Base-by-base conservation (phyloP, 2,113 vertebrate species). In the Myotis yumanensis region DNA sequence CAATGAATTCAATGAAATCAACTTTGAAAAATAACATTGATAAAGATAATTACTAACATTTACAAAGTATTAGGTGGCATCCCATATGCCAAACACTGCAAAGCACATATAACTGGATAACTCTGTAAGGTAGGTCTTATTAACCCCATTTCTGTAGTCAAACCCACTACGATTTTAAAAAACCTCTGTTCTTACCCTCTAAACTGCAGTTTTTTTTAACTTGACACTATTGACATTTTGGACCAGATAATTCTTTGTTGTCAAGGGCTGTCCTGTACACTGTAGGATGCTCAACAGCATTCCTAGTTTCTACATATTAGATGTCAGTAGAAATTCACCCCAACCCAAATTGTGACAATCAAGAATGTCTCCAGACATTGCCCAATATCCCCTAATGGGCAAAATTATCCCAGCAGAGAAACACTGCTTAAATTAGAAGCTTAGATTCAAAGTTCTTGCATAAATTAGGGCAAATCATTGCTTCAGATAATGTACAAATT, bases 111-210 rank as follows among this genome's bases (percentile, higher is more conserved):
- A 90, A 93, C 43, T 91, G 23, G 71, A 10, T 51, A 82, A 69
- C 69, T 92, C 57, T 80, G 32, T 59, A 93, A 48, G 35, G 2
- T 4, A 64, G 28, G 14, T 51, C 51, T 81, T 46, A 89, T 4
- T 80, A 48, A 69, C 43, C 28, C 79, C 35, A 64, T 71, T 91
- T 94, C 62, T 71, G 11, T 43, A 77, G 75, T 76, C 23, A 96
- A 84, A 87, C 7, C 18, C 46, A 57, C 30, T 51, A 85, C 4
- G 68, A 86, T 40, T 59, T 94, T 52, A 83, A 32, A 93, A 89
- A 90, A 80, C 28, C 43, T 52, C 23, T 64, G 51, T 92, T 66
- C 72, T 95, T 81, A 75, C 81, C 37, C 46, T 89, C 72, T 86
- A 43, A 94, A 64, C 14, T 35, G 69, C 23, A 37, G 22, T 43